Evolutionary conservation across 2,888 invertebrate species (phyloP), one percentile per base, ranked within the genome.

Genomic region (Torymus texanus): DNA sequence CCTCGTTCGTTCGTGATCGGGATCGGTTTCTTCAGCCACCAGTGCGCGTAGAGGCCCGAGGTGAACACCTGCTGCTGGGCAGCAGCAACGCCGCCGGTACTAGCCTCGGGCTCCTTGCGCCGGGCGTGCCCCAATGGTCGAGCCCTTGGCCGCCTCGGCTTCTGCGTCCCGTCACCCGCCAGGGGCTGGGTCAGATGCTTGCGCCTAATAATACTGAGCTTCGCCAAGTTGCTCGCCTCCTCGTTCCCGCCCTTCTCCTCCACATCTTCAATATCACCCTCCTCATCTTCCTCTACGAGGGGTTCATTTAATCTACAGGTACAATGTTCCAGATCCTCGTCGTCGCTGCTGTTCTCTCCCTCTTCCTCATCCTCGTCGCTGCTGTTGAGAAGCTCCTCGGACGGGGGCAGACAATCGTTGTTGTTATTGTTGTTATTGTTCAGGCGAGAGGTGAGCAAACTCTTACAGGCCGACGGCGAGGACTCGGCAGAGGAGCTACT

Each of bases 11-110:
- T 29, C 29, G 29, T 74, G 65, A 84, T 83, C 80, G 95, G 95
- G 88, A 96, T 92, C 88, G 95, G 94, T 88, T 95, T 95, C 92
- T 97, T 97, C 92, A 96, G 94, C 96, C 96, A 97, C 97, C 97
- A 97, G 92, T 97, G 97, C 83, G 96, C 96, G 91, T 97, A 97
- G 91, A 97, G 92, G 87, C 96, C 96, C 67, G 96, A 96, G 80
- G 94, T 95, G 91, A 94, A 97, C 88, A 94, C 92, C 90, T 92
- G 90, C 84, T 91, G 66, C 10, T 13, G 13, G n/a, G 2, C 24
- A 13, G 11, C 63, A 2, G 4, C 50, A 12, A n/a, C 70, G 5
- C n/a, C 56, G 14, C 16, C 14, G 2, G 29, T 59, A 14, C 24
- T 18, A 14, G 76, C 58, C 8, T 63, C 61, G 5, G 67, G 59